Conservation (phyloP, 2,888 invertebrate genomes). For the Glomeris marginata region DNA sequence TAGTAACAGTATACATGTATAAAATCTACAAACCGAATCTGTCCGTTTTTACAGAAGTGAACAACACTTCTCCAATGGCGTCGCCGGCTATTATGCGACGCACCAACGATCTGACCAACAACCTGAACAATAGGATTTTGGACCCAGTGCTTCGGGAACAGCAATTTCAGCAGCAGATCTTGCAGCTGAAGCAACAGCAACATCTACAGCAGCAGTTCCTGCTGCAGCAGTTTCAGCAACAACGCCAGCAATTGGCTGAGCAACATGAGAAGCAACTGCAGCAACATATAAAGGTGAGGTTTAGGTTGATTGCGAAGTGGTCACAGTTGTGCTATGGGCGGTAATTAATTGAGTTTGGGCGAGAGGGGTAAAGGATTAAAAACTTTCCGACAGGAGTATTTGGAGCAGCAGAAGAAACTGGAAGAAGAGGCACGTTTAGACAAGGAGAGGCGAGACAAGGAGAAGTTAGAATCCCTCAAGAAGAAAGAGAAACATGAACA, state of each 20-base stretch:
- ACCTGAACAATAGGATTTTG: conserved; percentile 12
- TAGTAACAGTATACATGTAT: too few relatives aligned
- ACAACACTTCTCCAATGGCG: conserved; percentile 13
- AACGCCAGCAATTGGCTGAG: conserved; percentile 75
- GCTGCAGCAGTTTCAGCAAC: conserved; percentile 79
- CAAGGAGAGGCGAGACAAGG: conserved; percentile 58
- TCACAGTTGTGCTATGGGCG: too few relatives aligned
- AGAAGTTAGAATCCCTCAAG: conserved; percentile 66
- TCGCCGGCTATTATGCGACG: conserved; percentile 12
- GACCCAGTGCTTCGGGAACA: conserved; percentile 40
- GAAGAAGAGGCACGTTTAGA: conserved; percentile 51
- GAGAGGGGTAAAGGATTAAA: background rate
- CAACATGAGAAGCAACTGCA: conserved; percentile 79
- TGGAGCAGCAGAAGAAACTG: conserved; percentile 63
- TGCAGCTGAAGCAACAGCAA: conserved; percentile 85
- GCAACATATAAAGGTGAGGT: conserved; percentile 64
- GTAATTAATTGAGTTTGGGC: background rate
- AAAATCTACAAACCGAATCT: background rate
- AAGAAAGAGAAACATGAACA: conserved; percentile 91
- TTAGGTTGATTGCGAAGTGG: background rate
- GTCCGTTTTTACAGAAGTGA: conserved; percentile 9
- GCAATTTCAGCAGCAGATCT: conserved; percentile 49
- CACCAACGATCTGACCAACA: conserved; percentile 10
- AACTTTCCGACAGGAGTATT: conserved; percentile 46
- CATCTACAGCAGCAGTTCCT: conserved; percentile 82